Evolutionary conservation across 2,888 invertebrate genomes (phyloP).

Genomic region (Elegia similella): DNA sequence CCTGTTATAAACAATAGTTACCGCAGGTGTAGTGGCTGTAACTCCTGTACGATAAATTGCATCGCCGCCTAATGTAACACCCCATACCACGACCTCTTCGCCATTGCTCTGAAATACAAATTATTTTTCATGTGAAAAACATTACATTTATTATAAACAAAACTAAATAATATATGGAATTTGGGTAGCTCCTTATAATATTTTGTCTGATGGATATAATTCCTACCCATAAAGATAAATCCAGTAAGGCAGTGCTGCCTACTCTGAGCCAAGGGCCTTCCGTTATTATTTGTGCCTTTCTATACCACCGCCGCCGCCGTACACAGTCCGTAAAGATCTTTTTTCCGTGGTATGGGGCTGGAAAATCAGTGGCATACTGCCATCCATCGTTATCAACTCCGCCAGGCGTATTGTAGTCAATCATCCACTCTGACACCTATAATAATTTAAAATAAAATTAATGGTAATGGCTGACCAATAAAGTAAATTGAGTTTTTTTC

Average conservation of each 20-base stretch:
- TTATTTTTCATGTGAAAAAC: too few species aligned
- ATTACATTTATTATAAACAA: too few species aligned
- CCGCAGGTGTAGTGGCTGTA: slow-evolving; percentile 86
- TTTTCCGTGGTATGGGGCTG: slow-evolving; percentile 91
- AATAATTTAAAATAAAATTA: slow-evolving; percentile 13
- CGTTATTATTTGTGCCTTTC: slow-evolving; percentile 90
- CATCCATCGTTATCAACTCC: slow-evolving; percentile 96
- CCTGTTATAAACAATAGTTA: slow-evolving; percentile 74
- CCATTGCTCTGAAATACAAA: slow-evolving; percentile 46
- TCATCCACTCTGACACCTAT: slow-evolving; percentile 92
- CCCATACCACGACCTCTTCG: slow-evolving; percentile 87
- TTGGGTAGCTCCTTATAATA: too few species aligned
- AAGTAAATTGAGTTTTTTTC: too few species aligned
- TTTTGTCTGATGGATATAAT: too few species aligned
- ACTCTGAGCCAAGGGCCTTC: slow-evolving; percentile 94
- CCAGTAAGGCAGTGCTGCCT: slow-evolving; percentile 92
- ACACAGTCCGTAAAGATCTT: slow-evolving; percentile 95
- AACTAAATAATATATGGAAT: too few species aligned
- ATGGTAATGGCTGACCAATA: neutral
- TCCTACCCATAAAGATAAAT: slow-evolving; percentile 88
- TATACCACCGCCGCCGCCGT: slow-evolving; percentile 90
- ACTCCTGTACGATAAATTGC: slow-evolving; percentile 91
- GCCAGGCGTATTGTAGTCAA: slow-evolving; percentile 94
- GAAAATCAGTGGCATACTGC: slow-evolving; percentile 97
- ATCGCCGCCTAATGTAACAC: slow-evolving; percentile 92